These are phyloP conservation scores for Blastobasis lacticolella DNA, from an alignment of 2,888 invertebrate species.

Conservation along the genomic window DNA sequence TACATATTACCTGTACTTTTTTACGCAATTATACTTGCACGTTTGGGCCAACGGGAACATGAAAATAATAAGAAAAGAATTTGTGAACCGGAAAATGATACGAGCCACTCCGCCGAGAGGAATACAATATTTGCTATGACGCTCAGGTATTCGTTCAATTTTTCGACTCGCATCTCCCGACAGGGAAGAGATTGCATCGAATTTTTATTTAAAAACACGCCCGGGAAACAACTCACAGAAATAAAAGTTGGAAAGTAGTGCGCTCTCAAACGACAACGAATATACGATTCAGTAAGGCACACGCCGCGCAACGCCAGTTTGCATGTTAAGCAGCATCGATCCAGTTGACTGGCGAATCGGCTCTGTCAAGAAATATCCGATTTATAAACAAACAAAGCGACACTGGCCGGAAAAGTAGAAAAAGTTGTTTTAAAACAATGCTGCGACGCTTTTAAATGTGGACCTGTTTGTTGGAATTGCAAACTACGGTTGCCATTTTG, in stretches of 20 bases:
- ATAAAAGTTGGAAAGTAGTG: slow-evolving; percentile 29
- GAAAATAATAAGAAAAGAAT: too few relatives aligned
- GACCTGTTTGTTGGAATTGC: too few relatives aligned
- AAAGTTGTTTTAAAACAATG: too few relatives aligned
- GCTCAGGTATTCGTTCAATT: slow-evolving; percentile 4
- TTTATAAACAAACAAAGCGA: too few relatives aligned
- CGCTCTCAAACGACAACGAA: slow-evolving; percentile 25
- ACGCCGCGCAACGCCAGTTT: slow-evolving; percentile 26
- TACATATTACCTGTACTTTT: too few relatives aligned
- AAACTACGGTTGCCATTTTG: too few relatives aligned
- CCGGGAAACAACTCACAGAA: slow-evolving; percentile 12
- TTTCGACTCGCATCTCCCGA: slow-evolving; percentile 1
- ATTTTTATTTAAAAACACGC: slow-evolving; percentile 1
- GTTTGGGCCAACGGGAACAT: too few relatives aligned
- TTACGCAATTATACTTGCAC: too few relatives aligned
- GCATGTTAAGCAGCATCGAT: slow-evolving; percentile 35
- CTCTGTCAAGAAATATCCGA: too few relatives aligned
- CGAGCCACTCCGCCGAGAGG: slow-evolving; percentile 10
- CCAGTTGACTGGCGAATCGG: slow-evolving; percentile 4
- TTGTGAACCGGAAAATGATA: neutral
- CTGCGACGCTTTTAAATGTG: too few relatives aligned
- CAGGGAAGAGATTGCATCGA: slow-evolving; percentile 3
- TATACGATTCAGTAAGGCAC: slow-evolving; percentile 31
- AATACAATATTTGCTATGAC: slow-evolving; percentile 9
- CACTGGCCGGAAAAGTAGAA: too few relatives aligned